Evolutionary conservation across 1,140 invertebrate genomes (phyloP), one percentile per base, ranked within the genome.

Genomic region (Drosophila nasuta): DNA sequence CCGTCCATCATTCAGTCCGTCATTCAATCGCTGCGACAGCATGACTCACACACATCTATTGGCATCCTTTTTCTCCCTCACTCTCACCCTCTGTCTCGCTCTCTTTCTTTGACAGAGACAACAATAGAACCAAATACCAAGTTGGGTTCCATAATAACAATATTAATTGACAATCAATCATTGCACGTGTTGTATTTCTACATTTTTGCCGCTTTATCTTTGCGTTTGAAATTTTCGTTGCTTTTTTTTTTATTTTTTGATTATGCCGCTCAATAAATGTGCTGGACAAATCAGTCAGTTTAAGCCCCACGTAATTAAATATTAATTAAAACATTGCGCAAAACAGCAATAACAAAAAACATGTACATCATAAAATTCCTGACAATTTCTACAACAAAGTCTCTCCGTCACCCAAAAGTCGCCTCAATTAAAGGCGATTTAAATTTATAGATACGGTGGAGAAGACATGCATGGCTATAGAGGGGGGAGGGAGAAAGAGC

Each of bases 341-440:
- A 82, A 64, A 51, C 38, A 52, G 66, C 41, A 66, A 73, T 4
- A 70, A 35, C 2, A 49, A 59, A 5, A 67, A 3, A 45, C 2
- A 52, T 10, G 10, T 38, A 38, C 35, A 35, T 7, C 20, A 58
- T 52, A 65, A 60, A 67, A 68, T 68, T 59, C 38, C 56, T 60
- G 35, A 46, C 28, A 75, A 70, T 70, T 71, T 79, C 71, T 58
- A 70, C 35, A 75, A 58, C 52, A 17, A 38, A 38, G 35, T 38
- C 48, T 35, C 38, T 38, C 41, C 78, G 43, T 81, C 85, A 89
- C 86, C 85, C 81, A 88, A 88, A 89, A 89, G 70, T 89, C 62
- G 74, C 72, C 45, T 85, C 86, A 88, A 88, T 88, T 88, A 85
- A 82, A 66, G 85, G 54, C 86, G 86, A 88, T 88, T 88, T 85